Evolutionary conservation across 2,888 invertebrate species (phyloP).

Genomic region (Ornithoptera priamus): DNA sequence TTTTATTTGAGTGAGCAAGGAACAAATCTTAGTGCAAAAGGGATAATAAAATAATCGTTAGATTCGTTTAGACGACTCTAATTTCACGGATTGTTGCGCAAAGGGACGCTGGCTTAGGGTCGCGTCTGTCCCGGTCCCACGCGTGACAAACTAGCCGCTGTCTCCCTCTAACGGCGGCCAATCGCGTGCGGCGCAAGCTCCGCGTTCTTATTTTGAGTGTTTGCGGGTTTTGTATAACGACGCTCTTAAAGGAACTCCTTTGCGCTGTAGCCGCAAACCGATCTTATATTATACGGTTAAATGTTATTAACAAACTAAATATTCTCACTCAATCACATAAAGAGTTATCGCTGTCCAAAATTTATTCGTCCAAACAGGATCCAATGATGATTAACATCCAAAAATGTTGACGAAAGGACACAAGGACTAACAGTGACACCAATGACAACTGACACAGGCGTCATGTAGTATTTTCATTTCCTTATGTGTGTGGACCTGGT

Average conservation of each 20-base stretch:
- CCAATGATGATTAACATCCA: no score
- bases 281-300: background rate
- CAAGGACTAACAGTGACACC: no score
- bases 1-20: slow-evolving; percentile 80
- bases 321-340: background rate
- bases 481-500: background rate
- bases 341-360: background rate
- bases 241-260: slow-evolving; percentile 37
- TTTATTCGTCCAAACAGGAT: background rate
- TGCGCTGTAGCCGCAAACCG: slow-evolving; percentile 24
- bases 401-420: no score
- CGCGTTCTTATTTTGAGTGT: slow-evolving; percentile 63
- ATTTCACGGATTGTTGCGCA: slow-evolving; percentile 78
- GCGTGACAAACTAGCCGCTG: slow-evolving; percentile 23
- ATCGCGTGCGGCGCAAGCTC: slow-evolving; percentile 51
- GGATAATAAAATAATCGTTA: slow-evolving; percentile 81
- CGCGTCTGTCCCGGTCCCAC: slow-evolving; percentile 49
- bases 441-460: no score
- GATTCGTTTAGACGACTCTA: slow-evolving; percentile 80
- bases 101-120: slow-evolving; percentile 68
- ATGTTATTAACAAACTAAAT: background rate
- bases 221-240: slow-evolving; percentile 59
- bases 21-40: slow-evolving; percentile 80
- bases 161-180: slow-evolving; percentile 58
- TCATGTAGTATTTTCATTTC: no score